Evolutionary conservation across 2,113 vertebrate species (phyloP).

Genomic region (Tricholaema leucomelas): DNA sequence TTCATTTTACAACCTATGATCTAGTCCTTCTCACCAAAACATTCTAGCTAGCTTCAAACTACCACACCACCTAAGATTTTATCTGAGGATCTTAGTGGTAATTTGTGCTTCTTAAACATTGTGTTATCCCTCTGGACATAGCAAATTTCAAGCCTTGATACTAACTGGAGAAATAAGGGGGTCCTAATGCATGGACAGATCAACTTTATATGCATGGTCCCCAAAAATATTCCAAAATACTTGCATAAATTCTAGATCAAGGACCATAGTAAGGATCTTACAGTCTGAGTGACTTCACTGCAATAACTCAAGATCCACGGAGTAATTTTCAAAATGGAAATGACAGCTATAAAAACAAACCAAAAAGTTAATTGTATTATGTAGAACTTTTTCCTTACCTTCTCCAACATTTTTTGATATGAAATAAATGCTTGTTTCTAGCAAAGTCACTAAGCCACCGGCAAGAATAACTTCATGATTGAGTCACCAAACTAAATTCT

Average conservation of each 20-base stretch:
- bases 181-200: not conserved
- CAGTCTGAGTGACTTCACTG: not conserved
- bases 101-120: not conserved
- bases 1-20: too few species aligned
- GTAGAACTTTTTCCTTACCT: not conserved
- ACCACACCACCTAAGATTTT: not conserved
- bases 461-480: not conserved
- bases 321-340: not conserved
- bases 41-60: too few species aligned
- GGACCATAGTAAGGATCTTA: not conserved
- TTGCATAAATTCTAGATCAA: not conserved
- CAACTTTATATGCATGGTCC: not conserved
- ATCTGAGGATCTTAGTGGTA: not conserved
- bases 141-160: not conserved
- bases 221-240: not conserved
- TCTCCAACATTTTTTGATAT: not conserved
- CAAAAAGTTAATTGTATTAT: not conserved
- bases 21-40: too few species aligned
- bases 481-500: not conserved
- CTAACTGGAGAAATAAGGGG: not conserved
- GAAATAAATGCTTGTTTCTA: slow-evolving; percentile 10
- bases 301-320: not conserved
- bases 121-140: not conserved
- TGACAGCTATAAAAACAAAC: not conserved
- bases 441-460: not conserved